These are phyloP conservation scores for Pachypeltis micranthus DNA, from an alignment of 1,140 invertebrate species.

Conservation along the genomic window DNA sequence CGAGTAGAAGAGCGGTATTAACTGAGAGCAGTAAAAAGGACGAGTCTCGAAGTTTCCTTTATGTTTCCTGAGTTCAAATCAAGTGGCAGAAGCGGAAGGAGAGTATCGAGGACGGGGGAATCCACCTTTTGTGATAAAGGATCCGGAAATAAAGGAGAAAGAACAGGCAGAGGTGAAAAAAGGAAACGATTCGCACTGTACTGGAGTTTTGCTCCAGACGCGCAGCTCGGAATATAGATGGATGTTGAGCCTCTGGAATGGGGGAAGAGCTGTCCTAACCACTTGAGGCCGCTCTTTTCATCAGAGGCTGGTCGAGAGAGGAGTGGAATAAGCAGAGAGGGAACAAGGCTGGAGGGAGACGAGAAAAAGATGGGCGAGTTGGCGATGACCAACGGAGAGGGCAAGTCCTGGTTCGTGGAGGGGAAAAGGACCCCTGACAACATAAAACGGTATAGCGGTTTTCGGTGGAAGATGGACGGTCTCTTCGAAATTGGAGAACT, in stretches of 20 bases:
- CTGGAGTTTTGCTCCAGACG: constrained; percentile 4
- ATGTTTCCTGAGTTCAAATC: constrained; percentile 16
- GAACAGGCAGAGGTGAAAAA: neutral
- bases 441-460: no score
- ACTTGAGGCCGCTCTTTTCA: constrained; percentile 14
- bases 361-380: no score
- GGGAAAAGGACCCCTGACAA: neutral
- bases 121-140: constrained; percentile 11
- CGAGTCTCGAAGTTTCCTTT: constrained; percentile 7
- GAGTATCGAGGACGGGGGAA: neutral
- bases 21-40: neutral
- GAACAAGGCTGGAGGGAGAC: neutral
- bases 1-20: neutral
- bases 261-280: constrained; percentile 10
- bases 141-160: constrained; percentile 5
- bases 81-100: no score
- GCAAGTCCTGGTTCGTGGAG: neutral
- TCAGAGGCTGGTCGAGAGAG: neutral
- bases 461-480: no score
- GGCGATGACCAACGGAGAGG: no score
- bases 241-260: neutral
- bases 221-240: constrained; percentile 5
- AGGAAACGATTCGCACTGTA: constrained; percentile 8
- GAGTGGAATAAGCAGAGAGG: no score
- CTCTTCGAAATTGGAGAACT: no score